These are phyloP conservation scores for Drosophila watanabei DNA, from an alignment of 1,140 invertebrate species.

Conservation along the genomic window DNA sequence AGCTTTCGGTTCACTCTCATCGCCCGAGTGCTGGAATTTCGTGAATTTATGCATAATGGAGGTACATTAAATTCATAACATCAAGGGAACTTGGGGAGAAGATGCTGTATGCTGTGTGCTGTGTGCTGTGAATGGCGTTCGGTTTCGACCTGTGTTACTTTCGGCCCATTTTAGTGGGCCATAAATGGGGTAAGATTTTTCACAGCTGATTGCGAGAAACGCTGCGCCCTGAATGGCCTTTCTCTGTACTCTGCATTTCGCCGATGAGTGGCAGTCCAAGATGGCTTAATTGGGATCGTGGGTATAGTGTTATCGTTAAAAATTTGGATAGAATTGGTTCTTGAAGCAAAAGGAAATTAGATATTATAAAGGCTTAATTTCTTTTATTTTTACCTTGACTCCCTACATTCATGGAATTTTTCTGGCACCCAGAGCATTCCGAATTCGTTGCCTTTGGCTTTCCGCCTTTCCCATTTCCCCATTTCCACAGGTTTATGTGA, in stretches of 20 bases:
- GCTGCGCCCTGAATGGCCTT: constrained; percentile 58
- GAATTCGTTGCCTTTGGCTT: constrained; percentile 1
- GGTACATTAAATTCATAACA: constrained; percentile 82
- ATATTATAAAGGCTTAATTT: neutral
- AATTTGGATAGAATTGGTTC: too few species aligned
- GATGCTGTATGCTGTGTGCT: constrained; percentile 28
- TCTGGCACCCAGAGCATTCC: constrained; percentile 13
- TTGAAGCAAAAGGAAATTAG: neutral
- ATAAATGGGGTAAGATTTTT: constrained; percentile 82
- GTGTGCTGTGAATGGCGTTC: constrained; percentile 53
- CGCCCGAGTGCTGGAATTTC: constrained; percentile 60
- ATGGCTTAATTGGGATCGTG: constrained; percentile 26
- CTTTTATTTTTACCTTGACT: neutral
- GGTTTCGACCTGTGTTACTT: constrained; percentile 49
- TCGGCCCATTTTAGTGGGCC: constrained; percentile 72
- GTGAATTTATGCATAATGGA: constrained; percentile 84
- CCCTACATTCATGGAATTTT: neutral
- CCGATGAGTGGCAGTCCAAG: constrained; percentile 11
- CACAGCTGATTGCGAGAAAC: constrained; percentile 83
- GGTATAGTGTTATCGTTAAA: too few species aligned
- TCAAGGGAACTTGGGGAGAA: constrained; percentile 22
- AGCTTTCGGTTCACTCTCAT: constrained; percentile 65
- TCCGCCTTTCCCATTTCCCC: neutral
- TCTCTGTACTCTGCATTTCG: constrained; percentile 54
- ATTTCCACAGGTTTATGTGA: constrained; percentile 36